Evolutionary conservation across 1,140 invertebrate species (phyloP).

Genomic region (Sesamia nonagrioides): DNA sequence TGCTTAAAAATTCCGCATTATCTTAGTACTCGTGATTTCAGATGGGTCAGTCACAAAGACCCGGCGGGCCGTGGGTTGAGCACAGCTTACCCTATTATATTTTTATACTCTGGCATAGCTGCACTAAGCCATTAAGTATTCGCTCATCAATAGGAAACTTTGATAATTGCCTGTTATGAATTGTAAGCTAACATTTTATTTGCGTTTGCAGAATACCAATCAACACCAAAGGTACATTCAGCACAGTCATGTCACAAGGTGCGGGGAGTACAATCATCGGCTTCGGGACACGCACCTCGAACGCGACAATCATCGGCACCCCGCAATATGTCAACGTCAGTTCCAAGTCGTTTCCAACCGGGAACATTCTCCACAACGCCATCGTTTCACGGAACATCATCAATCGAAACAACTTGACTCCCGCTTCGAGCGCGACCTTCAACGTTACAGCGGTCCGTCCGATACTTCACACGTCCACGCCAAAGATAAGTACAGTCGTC

Average conservation of each 20-base stretch:
- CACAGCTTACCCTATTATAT: too few relatives aligned
- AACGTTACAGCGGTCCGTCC: conserved; percentile 75
- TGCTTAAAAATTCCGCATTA: too few relatives aligned
- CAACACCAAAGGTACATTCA: conserved; percentile 81
- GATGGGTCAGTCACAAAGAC: too few relatives aligned
- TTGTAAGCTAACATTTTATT: neutral
- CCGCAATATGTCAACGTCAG: conserved; percentile 84
- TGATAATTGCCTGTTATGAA: too few relatives aligned
- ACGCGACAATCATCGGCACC: conserved; percentile 75
- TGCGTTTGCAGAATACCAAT: conserved; percentile 80
- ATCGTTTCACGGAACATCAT: conserved; percentile 84
- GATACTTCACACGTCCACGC: conserved; percentile 68
- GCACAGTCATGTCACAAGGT: conserved; percentile 84
- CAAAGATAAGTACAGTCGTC: conserved; percentile 74
- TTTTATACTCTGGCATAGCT: too few relatives aligned
- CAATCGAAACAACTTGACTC: conserved; percentile 66
- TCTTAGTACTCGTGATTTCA: too few relatives aligned
- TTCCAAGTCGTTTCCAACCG: conserved; percentile 84
- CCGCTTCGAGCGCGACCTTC: conserved; percentile 74
- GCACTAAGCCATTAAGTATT: too few relatives aligned
- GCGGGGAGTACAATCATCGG: conserved; percentile 82
- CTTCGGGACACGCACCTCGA: conserved; percentile 78
- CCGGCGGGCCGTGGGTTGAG: too few relatives aligned
- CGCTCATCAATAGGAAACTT: too few relatives aligned
- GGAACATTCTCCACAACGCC: conserved; percentile 85